Conservation (phyloP, 2,113 vertebrate species). For the Carettochelys insculpta region DNA sequence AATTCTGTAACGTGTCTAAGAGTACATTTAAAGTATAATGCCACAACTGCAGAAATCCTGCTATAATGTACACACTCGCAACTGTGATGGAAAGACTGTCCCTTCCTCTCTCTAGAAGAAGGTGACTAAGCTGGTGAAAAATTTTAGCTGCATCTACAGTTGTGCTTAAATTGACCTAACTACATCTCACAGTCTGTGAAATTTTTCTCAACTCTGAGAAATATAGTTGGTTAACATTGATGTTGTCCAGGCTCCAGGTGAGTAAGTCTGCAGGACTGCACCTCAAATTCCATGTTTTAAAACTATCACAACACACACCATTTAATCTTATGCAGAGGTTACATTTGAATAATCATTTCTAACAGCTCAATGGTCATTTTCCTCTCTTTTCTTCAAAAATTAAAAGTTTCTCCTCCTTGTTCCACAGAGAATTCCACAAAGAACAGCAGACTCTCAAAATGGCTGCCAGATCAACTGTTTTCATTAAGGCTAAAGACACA, state of each 20-base stretch:
- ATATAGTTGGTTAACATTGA: neutral
- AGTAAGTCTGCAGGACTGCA: neutral
- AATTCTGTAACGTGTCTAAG: neutral
- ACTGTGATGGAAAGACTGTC: too few relatives aligned
- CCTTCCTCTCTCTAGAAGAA: too few relatives aligned
- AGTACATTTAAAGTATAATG: too few relatives aligned
- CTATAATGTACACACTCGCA: neutral
- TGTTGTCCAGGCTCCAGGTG: neutral
- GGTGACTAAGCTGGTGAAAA: too few relatives aligned
- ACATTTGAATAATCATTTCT: neutral
- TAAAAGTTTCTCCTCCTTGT: neutral
- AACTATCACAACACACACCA: neutral
- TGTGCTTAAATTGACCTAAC: too few relatives aligned
- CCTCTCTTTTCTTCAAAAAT: slow-evolving; percentile 18
- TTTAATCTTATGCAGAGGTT: neutral
- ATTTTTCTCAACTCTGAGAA: too few relatives aligned
- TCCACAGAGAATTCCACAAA: neutral
- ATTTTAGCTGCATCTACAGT: too few relatives aligned
- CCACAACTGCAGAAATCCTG: neutral
- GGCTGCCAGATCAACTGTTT: neutral
- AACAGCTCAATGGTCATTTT: neutral
- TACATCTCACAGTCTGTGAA: too few relatives aligned
- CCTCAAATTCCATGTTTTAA: neutral
- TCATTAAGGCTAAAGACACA: neutral
- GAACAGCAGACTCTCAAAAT: neutral